These are phyloP conservation scores for Sphinx pinastri DNA, from an alignment of 2,888 invertebrate genomes.

Conservation along the genomic window DNA sequence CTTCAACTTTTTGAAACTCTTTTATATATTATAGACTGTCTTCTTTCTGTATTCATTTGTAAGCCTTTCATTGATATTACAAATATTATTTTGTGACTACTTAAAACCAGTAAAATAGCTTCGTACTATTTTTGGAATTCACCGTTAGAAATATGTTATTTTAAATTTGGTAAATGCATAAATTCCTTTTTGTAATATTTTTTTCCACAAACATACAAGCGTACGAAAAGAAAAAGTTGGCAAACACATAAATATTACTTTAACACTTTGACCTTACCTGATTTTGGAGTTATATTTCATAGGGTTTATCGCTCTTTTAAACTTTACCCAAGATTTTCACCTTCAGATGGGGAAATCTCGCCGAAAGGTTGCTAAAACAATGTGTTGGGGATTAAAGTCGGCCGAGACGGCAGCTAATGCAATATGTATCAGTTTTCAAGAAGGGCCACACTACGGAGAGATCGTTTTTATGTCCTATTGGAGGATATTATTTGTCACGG, in stretches of 20 bases:
- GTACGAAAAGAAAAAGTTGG: neutral
- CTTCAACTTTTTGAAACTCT: slow-evolving; percentile 14
- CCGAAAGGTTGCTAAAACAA: slow-evolving; percentile 51
- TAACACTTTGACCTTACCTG: neutral
- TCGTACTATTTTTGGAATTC: too few relatives aligned
- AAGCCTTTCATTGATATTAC: neutral
- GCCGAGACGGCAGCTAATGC: slow-evolving; percentile 59
- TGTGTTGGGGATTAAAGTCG: slow-evolving; percentile 59
- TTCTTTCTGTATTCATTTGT: neutral
- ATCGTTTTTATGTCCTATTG: slow-evolving; percentile 4
- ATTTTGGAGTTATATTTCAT: slow-evolving; percentile 35
- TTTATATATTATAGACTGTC: neutral
- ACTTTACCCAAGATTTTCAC: slow-evolving; percentile 40
- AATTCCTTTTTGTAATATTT: neutral
- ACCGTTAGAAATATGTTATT: too few relatives aligned
- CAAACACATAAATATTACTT: slow-evolving; percentile 9
- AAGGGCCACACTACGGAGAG: slow-evolving; percentile 18
- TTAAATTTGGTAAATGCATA: too few relatives aligned
- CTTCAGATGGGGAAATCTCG: slow-evolving; percentile 43
- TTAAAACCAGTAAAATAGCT: too few relatives aligned
- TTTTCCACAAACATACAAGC: neutral
- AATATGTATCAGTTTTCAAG: slow-evolving; percentile 67
- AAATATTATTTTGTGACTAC: too few relatives aligned
- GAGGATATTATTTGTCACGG: neutral
- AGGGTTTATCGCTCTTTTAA: slow-evolving; percentile 35